Evolutionary conservation across 2,888 invertebrate genomes (phyloP).

Genomic region (Zelleria hepariella): DNA sequence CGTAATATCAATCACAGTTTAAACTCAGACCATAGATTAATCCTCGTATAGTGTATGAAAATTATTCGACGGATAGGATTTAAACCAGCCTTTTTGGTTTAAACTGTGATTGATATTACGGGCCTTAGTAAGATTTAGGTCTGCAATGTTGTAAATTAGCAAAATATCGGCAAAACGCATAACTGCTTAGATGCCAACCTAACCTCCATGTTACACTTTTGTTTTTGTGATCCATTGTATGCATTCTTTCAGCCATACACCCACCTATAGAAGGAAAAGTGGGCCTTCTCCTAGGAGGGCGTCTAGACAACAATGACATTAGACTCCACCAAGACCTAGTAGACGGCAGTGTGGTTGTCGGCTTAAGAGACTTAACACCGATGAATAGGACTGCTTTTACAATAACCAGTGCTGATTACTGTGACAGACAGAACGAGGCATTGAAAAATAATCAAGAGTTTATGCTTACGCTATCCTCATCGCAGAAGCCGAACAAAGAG

Average conservation of each 20-base stretch:
- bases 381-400: constrained; percentile 41
- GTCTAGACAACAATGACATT: constrained; percentile 50
- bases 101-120: too few species aligned
- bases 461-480: constrained; percentile 44
- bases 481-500: constrained; percentile 35
- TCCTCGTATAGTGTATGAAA: too few species aligned
- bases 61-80: too few species aligned
- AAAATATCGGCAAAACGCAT: too few species aligned
- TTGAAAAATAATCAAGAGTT: constrained; percentile 62
- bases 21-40: too few species aligned
- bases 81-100: too few species aligned
- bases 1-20: too few species aligned
- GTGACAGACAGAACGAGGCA: constrained; percentile 43
- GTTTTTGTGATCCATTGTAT: not conserved
- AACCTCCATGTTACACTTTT: not conserved
- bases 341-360: constrained; percentile 46
- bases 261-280: constrained; percentile 37
- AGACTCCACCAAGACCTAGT: constrained; percentile 49
- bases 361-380: constrained; percentile 27
- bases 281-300: constrained; percentile 50
- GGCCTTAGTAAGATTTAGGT: too few species aligned
- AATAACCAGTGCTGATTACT: constrained; percentile 55
- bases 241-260: constrained; percentile 32
- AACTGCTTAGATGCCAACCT: too few species aligned
- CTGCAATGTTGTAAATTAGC: too few species aligned